Evolutionary conservation across 1,140 invertebrate genomes (phyloP), one percentile per base, ranked within the genome.

Genomic region (Caenorhabditis brenneri): DNA sequence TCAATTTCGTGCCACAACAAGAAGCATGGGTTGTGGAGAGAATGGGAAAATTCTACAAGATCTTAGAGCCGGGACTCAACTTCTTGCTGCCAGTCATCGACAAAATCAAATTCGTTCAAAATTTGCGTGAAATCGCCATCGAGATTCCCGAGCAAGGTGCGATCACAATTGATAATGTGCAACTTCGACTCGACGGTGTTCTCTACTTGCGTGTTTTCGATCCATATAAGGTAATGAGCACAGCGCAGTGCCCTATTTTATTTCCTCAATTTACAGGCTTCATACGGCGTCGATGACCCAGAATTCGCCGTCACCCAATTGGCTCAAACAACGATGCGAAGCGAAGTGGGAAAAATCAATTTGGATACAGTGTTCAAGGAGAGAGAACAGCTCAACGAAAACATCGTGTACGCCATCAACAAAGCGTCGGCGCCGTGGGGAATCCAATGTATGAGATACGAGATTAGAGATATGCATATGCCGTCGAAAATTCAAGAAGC

Each of bases 1-100:
- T 99, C 55, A 94, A 98, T 93, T 99, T 99, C 93, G 97, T 99
- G 69, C 97, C 97, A 9, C 97, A 98, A 91, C 97, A 99, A 94
- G 97, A 99, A 95, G 96, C 97, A 78, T 99, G 98, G 98, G 93
- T 99, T 85, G 95, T 99, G 0, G 97, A 99, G 92, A 92, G 97
- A 90, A 99, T 99, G 96, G 98, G 98, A 49, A 84, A 81, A 22
- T 88, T 84, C 80, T 79, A 96, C 90, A 93, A 94, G 92, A 95
- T 97, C 84, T 91, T 99, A 39, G 94, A 97, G 65, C 97, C 97
- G 49, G 98, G 98, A 9, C 92, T 99, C 4, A 99, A 99, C 91
- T 89, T 99, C 82, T 91, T 99, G 15, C 93, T 97, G 85, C 98
- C 98, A 7, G 91, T 99, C 86, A 91, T 98, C 69, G 97, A 99